Evolutionary conservation across 2,888 invertebrate species (phyloP).

Genomic region (Cerastis rubricosa): DNA sequence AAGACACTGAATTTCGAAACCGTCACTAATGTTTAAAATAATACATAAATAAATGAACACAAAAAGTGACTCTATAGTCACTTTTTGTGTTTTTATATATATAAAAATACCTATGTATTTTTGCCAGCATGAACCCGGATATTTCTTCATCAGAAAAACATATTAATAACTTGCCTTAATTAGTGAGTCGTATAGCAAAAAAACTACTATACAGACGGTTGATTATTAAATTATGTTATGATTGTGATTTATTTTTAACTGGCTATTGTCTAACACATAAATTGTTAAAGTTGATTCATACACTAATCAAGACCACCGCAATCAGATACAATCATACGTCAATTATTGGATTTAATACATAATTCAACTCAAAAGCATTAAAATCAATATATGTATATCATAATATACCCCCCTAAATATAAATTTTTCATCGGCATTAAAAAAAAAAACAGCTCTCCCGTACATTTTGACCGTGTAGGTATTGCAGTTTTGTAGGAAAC

Average conservation of each 20-base stretch:
- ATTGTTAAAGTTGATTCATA: neutral
- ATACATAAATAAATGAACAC: neutral
- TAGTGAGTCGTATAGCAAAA: neutral
- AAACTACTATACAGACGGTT: neutral
- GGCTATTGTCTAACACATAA: neutral
- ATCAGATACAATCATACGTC: neutral
- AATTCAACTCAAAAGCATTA: neutral
- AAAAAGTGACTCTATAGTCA: no score
- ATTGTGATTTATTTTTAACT: conserved; percentile 3
- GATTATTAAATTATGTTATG: neutral
- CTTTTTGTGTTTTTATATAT: no score
- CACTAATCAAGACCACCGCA: neutral
- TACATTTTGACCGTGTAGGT: no score
- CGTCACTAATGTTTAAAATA: neutral
- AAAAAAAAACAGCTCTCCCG: no score
- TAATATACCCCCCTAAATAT: no score
- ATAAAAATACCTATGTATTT: no score
- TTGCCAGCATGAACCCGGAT: conserved; percentile 32
- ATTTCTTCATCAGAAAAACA: neutral
- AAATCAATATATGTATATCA: no score
- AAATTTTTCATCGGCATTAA: no score
- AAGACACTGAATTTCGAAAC: no score
- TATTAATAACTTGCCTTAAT: neutral
- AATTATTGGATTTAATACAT: neutral
- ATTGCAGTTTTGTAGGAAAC: no score